Base-by-base conservation (phyloP, 30 jellyfish, hydroid and myxozoan species). In the Aurelia aurita region DNA sequence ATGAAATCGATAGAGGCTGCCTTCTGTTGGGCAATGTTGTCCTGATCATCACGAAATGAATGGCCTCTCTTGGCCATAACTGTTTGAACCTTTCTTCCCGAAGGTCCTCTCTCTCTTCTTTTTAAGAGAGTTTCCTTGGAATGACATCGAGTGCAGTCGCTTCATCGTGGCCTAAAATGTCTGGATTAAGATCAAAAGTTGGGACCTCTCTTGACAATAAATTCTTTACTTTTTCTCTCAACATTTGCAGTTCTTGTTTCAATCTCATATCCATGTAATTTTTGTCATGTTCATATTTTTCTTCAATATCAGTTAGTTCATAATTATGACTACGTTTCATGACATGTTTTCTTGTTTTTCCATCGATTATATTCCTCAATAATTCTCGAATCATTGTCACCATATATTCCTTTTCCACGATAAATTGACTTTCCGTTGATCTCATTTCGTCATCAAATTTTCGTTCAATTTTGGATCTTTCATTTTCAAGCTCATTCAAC, bases 341-440 rank as follows among this genome's bases (percentile, higher is more conserved):
- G 74, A 25, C 69, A 12, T 16, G 26, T 51, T 87, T 80, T 45
- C 85, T 74, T 3, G 84, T 87, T 74, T 85, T 89, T 51, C 79
- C 62, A 25, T 54, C 69, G 20, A 95, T 74, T 29, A 95, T 23
- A 55, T 64, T 89, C 64, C 72, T 84, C 66, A 95, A 67, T 43
- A 95, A 72, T 45, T 96, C 94, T 29, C 87, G 78, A 21, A 95
- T 79, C 85, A 90, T 77, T 8, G 67, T 80, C 64, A 58, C 91
- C 85, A 89, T 70, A 23, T 96, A 76, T n/a, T 66, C 80, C 19
- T 70, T 72, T 69, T 95, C 97, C n/a, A 69, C 87, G 8, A 75
- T 95, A 73, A 45, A 69, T 53, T 78, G 74, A 4, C 67, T 60
- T 63, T 82, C 80, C 8, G 59, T 58, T 15, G 75, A 28, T 22